Evolutionary conservation across 37 sponge, comb jelly and placozoan genomes (phyloP), one percentile per base, ranked within the genome.

Genomic region (Agelas oroides): DNA sequence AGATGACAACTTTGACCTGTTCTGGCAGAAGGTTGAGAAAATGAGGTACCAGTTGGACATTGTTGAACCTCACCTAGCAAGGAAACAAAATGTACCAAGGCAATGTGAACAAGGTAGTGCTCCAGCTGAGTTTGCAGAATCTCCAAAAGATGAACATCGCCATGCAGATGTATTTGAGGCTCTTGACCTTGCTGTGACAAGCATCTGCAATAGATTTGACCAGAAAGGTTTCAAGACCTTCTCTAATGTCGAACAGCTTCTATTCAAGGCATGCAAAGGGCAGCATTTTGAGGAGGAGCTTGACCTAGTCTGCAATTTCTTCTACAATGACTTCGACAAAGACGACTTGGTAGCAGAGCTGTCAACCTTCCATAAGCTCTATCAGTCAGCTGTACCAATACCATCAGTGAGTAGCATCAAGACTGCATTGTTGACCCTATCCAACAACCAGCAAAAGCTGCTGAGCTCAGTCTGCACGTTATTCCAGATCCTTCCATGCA

Each of bases 331-430:
- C 54, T 68, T 93, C 40, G 60, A 84, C 59, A 80, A 30, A 39
- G 54, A n/a, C n/a, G n/a, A n/a, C n/a, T n/a, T n/a, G n/a, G n/a
- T n/a, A 57, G 81, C 89, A 80, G 77, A 93, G 30, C 86, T 93
- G 25, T 70, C 25, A 34, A 79, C 87, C 27, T 67, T 81, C 13
- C 60, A 34, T 58, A 34, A 63, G 57, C 80, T 84, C 5, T 84
- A 84, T 72, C 38, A 31, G 28, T 56, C 70, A 65, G 54, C 75
- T 60, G 58, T 33, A 61, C 81, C 35, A 88, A 28, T 54, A 67
- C 86, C 92, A 75, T 76, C 86, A 78, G 70, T 87, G 27, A 39
- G 24, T 64, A 33, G 31, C 52, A 75, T 91, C 54, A 85, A 86
- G 84, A 58, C 35, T 59, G 83, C 53, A 27, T 66, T 91, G 61